phyloP scores from a whole-genome alignment of 1,140 invertebrate genomes.

The Dreissena polymorpha region DNA sequence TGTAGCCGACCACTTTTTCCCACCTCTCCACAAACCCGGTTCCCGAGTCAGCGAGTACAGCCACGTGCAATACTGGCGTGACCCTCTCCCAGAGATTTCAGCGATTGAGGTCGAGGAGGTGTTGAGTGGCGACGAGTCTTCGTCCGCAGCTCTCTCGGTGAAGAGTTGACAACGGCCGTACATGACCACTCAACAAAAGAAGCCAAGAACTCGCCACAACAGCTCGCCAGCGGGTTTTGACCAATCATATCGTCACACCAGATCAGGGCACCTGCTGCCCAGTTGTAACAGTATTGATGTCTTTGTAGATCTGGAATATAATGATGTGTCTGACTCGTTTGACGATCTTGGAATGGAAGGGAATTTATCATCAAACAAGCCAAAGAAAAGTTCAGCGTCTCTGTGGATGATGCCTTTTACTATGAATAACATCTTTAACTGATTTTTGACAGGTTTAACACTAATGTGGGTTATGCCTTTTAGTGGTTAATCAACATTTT shows the following conservation, averaged over 20 bases:
- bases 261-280: slow-evolving; percentile 23
- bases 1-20: slow-evolving; percentile 97
- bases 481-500: too few species aligned
- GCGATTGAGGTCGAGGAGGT: slow-evolving; percentile 46
- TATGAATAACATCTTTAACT: slow-evolving; percentile 40
- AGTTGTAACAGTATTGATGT: slow-evolving; percentile 63
- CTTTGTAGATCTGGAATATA: slow-evolving; percentile 6
- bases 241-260: neutral
- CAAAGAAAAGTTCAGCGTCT: slow-evolving; percentile 21
- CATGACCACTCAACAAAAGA: slow-evolving; percentile 39
- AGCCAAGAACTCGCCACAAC: slow-evolving; percentile 20
- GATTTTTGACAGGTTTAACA: neutral
- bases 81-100: slow-evolving; percentile 85
- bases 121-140: neutral
- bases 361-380: slow-evolving; percentile 9
- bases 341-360: slow-evolving; percentile 35
- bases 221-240: slow-evolving; percentile 32
- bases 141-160: neutral
- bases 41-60: slow-evolving; percentile 87
- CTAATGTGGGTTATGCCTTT: neutral
- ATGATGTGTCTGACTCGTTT: slow-evolving; percentile 7
- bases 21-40: slow-evolving; percentile 80
- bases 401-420: slow-evolving; percentile 36
- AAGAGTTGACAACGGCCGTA: slow-evolving; percentile 36
- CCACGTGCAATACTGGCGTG: slow-evolving; percentile 94